phyloP scores from a whole-genome alignment of 2,113 vertebrate genomes.

The Hydrolagus affinis region DNA sequence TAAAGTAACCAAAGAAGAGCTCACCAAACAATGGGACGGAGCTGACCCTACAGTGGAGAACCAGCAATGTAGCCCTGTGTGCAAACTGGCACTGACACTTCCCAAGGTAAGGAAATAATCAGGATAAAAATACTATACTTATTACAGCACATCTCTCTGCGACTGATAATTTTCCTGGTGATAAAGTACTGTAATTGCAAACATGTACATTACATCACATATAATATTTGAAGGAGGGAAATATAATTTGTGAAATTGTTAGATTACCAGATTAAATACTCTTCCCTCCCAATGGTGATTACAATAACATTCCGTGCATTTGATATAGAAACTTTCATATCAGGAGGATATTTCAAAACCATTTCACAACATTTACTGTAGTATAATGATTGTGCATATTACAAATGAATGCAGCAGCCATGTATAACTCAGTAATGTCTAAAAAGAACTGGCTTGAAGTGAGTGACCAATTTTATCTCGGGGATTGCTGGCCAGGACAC shows the following conservation, averaged over 20 bases:
- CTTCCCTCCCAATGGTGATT: no score
- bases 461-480: no score
- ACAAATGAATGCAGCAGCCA: no score
- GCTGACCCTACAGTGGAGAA: slow-evolving; percentile 35
- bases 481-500: no score
- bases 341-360: no score
- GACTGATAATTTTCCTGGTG: background rate
- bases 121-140: background rate
- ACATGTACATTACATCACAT: background rate
- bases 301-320: no score
- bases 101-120: slow-evolving; percentile 59
- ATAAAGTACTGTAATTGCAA: background rate
- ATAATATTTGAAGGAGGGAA: background rate
- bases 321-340: no score
- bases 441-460: no score
- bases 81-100: slow-evolving; percentile 65
- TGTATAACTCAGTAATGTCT: no score
- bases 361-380: no score
- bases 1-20: slow-evolving; percentile 57
- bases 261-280: background rate
- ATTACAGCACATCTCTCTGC: no score
- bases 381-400: no score
- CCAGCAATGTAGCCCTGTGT: slow-evolving; percentile 55
- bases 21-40: slow-evolving; percentile 45
- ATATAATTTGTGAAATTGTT: background rate